Percentiles rank a stretch among this genome's conserved stretches.
Evolutionary conservation across 2,888 invertebrate species (phyloP).

Genomic region (Hypomecis punctinalis): DNA sequence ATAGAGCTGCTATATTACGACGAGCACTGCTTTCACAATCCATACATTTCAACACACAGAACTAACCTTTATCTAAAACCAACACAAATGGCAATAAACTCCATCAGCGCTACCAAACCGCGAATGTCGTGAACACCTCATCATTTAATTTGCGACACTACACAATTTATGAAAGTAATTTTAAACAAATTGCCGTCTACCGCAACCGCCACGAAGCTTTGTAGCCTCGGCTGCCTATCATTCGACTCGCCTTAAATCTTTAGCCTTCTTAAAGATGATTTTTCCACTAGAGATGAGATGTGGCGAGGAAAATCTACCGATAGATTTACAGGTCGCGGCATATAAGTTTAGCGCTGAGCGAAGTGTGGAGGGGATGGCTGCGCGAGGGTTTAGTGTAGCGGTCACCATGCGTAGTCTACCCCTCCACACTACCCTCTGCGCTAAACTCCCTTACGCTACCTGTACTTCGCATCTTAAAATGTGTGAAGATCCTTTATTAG

Average conservation of each 20-base stretch:
- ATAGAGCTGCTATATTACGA: too few species aligned
- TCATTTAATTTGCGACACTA: slow-evolving; percentile 47
- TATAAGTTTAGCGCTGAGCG: too few species aligned
- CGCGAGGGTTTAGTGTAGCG: too few species aligned
- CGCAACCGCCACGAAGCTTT: slow-evolving; percentile 40
- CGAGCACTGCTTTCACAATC: background rate
- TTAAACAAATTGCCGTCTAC: slow-evolving; percentile 41
- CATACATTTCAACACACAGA: background rate
- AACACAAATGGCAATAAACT: slow-evolving; percentile 25
- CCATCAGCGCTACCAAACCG: slow-evolving; percentile 29
- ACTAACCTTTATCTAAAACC: background rate
- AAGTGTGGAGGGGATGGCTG: too few species aligned
- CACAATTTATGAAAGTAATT: slow-evolving; percentile 47
- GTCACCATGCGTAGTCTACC: too few species aligned
- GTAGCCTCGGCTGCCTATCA: slow-evolving; percentile 27
- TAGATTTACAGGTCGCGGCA: too few species aligned
- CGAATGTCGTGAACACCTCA: slow-evolving; percentile 42
- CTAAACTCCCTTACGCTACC: too few species aligned
- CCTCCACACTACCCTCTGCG: too few species aligned
- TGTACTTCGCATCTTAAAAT: too few species aligned
- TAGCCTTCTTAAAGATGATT: slow-evolving; percentile 9
- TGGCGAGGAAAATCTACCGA: too few species aligned
- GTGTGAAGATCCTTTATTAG: too few species aligned
- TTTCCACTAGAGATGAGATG: too few species aligned
- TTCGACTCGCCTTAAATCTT: slow-evolving; percentile 32